Conservation (phyloP, 2,888 invertebrate species). For the Drosophila anomelani region DNA sequence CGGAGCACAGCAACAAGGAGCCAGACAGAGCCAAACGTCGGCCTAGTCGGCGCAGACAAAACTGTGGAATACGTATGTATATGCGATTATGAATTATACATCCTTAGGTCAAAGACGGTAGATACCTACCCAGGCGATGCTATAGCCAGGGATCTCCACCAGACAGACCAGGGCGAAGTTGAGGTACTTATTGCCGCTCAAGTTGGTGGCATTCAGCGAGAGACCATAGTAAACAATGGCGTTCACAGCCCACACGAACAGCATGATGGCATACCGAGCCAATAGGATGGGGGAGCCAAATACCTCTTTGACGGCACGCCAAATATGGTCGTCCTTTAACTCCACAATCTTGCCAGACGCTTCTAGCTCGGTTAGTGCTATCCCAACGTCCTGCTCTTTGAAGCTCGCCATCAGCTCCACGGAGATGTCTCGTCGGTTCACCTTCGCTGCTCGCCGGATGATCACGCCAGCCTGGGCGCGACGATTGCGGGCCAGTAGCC, state of each 20-base stretch:
- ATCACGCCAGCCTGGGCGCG: constrained; percentile 86
- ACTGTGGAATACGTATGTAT: constrained; percentile 71
- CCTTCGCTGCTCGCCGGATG: constrained; percentile 86
- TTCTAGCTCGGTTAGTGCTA: constrained; percentile 19
- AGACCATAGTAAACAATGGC: constrained; percentile 90
- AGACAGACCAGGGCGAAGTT: constrained; percentile 88
- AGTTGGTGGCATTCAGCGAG: constrained; percentile 88
- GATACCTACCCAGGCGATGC: constrained; percentile 84
- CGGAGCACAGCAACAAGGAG: constrained; percentile 86
- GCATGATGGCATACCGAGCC: constrained; percentile 84
- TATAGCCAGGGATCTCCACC: constrained; percentile 87
- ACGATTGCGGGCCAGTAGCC: constrained; percentile 87
- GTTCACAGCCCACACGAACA: constrained; percentile 87
- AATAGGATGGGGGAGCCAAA: constrained; percentile 85
- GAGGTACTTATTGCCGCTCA: constrained; percentile 89
- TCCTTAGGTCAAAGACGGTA: neutral
- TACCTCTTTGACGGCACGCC: constrained; percentile 84
- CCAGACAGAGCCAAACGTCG: constrained; percentile 86
- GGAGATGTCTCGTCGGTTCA: constrained; percentile 86
- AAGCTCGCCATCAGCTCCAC: constrained; percentile 84
- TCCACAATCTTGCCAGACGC: neutral
- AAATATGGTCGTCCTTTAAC: constrained; percentile 73
- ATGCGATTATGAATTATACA: neutral
- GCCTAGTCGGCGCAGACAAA: constrained; percentile 86
- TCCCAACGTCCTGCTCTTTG: constrained; percentile 68